Evolutionary conservation across 2,797 vertebrate species (phyloP).

Genomic region (Gambelia wislizenii): DNA sequence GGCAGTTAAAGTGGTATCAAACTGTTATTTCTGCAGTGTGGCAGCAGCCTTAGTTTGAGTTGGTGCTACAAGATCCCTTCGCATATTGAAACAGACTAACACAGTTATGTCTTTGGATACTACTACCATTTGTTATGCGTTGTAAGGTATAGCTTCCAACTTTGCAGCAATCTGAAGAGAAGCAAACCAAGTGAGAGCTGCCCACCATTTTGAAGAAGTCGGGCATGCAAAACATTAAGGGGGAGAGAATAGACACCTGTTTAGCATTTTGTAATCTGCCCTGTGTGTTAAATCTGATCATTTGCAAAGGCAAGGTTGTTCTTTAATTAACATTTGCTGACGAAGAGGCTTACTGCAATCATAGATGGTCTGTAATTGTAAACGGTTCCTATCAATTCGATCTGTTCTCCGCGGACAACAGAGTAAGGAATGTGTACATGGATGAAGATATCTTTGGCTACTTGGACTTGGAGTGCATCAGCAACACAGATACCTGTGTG

Average conservation of each 20-base stretch:
- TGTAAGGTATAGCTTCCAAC: too few species aligned
- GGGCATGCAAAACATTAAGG: neutral
- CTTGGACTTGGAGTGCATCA: conserved; percentile 75
- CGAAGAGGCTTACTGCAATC: conserved; percentile 69
- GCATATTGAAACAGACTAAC: too few species aligned
- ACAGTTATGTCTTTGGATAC: too few species aligned
- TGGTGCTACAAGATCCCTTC: too few species aligned
- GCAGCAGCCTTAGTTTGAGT: too few species aligned
- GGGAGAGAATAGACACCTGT: neutral
- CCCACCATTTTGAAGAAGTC: neutral
- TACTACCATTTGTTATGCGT: too few species aligned
- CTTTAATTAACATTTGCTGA: neutral
- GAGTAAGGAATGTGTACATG: conserved; percentile 85
- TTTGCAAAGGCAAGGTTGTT: neutral
- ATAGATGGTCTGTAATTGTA: conserved; percentile 79
- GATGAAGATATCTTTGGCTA: conserved; percentile 82
- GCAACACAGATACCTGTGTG: conserved; percentile 84
- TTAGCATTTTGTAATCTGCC: neutral
- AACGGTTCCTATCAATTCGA: conserved; percentile 83
- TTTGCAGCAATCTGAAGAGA: too few species aligned
- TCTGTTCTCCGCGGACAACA: conserved; percentile 87
- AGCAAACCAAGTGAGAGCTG: neutral
- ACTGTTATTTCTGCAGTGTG: too few species aligned
- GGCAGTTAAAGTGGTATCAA: too few species aligned
- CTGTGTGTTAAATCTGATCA: neutral